A percentile compares a stretch with the other conserved stretches of the same genome.
These are phyloP conservation scores for Acholoe squamosa DNA, from an alignment of 2,888 invertebrate genomes.

Conservation along the genomic window DNA sequence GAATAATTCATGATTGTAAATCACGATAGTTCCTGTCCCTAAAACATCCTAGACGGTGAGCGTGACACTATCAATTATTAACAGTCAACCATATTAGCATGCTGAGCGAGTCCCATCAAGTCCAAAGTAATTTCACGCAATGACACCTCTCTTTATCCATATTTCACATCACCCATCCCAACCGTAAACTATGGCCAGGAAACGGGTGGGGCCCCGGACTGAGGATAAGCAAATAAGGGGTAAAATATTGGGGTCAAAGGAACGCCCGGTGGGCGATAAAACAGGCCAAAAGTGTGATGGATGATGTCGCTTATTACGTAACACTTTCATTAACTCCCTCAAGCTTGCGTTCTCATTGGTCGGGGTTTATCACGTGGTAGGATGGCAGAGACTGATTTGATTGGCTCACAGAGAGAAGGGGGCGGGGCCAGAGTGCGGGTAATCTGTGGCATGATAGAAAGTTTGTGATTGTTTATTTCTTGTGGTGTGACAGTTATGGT, in stretches of 20 bases:
- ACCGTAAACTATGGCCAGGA: constrained; percentile 30
- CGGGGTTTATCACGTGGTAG: constrained; percentile 16
- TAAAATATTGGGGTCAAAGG: constrained; percentile 34
- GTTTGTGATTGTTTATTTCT: constrained; percentile 51
- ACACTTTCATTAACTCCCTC: constrained; percentile 36
- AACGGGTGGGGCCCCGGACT: neutral
- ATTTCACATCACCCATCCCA: constrained; percentile 45
- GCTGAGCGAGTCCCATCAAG: constrained; percentile 23
- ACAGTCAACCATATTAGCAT: constrained; percentile 44
- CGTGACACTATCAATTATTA: constrained; percentile 32
- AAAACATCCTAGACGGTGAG: constrained; percentile 17
- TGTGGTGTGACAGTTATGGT: constrained; percentile 42
- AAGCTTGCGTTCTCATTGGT: constrained; percentile 9
- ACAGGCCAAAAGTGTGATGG: neutral
- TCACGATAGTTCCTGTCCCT: neutral
- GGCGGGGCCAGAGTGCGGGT: neutral
- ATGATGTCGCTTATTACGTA: constrained; percentile 14
- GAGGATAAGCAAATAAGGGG: constrained; percentile 33
- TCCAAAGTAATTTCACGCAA: constrained; percentile 49
- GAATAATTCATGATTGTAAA: constrained; percentile 41
- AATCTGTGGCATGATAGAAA: constrained; percentile 30
- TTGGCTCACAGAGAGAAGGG: constrained; percentile 39
- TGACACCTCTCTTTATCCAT: constrained; percentile 32
- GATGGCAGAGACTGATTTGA: constrained; percentile 4
- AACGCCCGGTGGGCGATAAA: constrained; percentile 21